Percentiles rank a stretch among this genome's conserved stretches.
Evolutionary conservation across 1,140 invertebrate species (phyloP).

Genomic region (Drosophila guanche): DNA sequence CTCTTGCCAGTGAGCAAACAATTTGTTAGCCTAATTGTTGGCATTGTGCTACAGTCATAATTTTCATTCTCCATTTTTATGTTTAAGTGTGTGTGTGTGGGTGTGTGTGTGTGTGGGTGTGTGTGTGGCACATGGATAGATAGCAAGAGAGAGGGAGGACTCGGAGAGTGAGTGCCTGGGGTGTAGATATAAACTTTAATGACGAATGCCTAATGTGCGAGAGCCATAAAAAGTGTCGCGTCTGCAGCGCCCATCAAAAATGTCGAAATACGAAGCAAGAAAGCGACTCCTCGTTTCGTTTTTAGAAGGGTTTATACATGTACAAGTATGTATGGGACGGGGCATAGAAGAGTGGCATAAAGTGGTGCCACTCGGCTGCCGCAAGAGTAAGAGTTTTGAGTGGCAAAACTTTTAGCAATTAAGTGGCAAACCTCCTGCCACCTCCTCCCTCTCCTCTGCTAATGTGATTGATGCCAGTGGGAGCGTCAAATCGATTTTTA

Average conservation of each 20-base stretch:
- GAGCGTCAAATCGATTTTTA: too few species aligned
- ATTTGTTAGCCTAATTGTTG: constrained; percentile 59
- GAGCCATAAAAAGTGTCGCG: constrained; percentile 69
- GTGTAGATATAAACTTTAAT: constrained; percentile 51
- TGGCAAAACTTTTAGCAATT: constrained; percentile 61
- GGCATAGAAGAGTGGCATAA: too few species aligned
- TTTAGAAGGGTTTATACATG: too few species aligned
- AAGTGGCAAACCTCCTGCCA: constrained; percentile 16
- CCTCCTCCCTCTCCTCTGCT: too few species aligned
- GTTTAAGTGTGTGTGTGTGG: too few species aligned
- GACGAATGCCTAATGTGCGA: constrained; percentile 56
- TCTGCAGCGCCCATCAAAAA: constrained; percentile 68
- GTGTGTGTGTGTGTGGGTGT: neutral
- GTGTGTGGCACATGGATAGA: neutral
- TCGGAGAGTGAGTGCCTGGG: neutral
- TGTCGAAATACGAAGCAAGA: constrained; percentile 43
- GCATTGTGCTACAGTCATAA: constrained; percentile 52
- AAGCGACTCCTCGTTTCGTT: neutral
- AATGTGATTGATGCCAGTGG: too few species aligned
- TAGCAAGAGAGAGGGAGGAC: neutral
- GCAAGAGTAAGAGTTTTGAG: constrained; percentile 6
- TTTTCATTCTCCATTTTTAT: constrained; percentile 47
- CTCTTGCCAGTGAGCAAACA: constrained; percentile 31
- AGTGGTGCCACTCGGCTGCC: too few species aligned
- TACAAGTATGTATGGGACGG: too few species aligned